Conservation (phyloP, 2,797 vertebrate species). For the Cynopterus sphinx region DNA sequence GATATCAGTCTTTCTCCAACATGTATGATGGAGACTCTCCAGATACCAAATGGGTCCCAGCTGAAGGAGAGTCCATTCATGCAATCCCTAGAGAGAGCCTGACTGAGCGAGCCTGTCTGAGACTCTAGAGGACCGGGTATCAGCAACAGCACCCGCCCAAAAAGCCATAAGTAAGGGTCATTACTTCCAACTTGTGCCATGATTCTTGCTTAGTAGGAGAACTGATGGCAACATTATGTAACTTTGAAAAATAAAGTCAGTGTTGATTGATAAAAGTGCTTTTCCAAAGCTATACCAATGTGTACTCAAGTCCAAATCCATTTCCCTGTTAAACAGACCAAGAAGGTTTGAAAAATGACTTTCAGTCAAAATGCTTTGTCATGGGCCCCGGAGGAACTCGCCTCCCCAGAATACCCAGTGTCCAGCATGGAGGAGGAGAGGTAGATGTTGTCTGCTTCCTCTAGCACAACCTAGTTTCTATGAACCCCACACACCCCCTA, state of each 20-base stretch:
- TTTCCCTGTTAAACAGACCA: slow-evolving; percentile 80
- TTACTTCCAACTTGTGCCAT: slow-evolving; percentile 25
- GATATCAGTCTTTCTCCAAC: not conserved
- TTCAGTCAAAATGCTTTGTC: slow-evolving; percentile 53
- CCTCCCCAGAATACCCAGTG: not conserved
- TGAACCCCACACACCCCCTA: rapidly evolving
- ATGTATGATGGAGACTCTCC: not conserved
- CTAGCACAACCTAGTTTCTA: not conserved
- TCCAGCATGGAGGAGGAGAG: not conserved
- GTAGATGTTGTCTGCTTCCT: not conserved
- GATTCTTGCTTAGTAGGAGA: slow-evolving; percentile 64
- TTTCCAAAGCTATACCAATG: slow-evolving; percentile 61
- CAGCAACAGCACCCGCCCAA: not conserved
- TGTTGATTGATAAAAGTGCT: slow-evolving; percentile 82
- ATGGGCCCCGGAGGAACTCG: not conserved
- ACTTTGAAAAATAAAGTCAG: slow-evolving; percentile 71
- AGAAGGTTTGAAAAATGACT: slow-evolving; percentile 69
- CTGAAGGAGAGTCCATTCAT: slow-evolving; percentile 25
- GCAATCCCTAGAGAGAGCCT: slow-evolving; percentile 22
- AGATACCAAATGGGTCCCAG: too few species aligned
- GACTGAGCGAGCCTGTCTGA: slow-evolving; percentile 24
- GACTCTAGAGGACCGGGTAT: slow-evolving; percentile 54
- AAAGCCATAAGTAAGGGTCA: slow-evolving; percentile 42
- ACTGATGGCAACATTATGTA: slow-evolving; percentile 56
- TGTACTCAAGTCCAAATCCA: slow-evolving; percentile 78